phyloP scores from a whole-genome alignment of 2,113 vertebrate species.

The Phalacrocorax aristotelis region DNA sequence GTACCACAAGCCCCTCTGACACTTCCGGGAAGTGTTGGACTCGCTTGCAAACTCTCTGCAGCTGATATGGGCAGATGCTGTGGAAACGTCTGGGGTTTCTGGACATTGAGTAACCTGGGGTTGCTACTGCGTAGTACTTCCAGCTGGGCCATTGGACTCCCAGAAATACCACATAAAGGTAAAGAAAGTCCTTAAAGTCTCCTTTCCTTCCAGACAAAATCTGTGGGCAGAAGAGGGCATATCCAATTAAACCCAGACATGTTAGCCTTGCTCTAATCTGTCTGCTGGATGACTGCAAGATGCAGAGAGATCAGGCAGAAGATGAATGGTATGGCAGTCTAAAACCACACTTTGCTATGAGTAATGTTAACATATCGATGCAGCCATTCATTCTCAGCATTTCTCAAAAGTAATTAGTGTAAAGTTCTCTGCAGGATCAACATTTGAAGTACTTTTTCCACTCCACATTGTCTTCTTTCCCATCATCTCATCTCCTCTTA shows the following conservation, averaged over 20 bases:
- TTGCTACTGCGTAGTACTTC: neutral
- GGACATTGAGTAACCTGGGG: neutral
- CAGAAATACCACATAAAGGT: slow-evolving; percentile 2
- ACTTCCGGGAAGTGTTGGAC: neutral
- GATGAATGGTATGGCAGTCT: neutral
- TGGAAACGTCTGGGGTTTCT: neutral
- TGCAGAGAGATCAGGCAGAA: slow-evolving; percentile 19
- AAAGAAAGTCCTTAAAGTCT: neutral
- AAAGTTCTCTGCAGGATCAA: neutral
- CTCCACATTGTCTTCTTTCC: neutral
- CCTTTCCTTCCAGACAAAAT: slow-evolving; percentile 10
- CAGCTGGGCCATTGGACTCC: neutral
- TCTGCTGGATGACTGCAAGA: slow-evolving; percentile 28
- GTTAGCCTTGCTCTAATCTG: slow-evolving; percentile 2
- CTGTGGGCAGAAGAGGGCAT: slow-evolving; percentile 21
- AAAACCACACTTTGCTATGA: slow-evolving; percentile 21
- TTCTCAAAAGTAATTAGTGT: slow-evolving; percentile 24
- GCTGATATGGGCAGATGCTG: neutral
- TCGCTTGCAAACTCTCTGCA: neutral
- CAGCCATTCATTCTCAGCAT: slow-evolving; percentile 6
- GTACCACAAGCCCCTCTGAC: neutral
- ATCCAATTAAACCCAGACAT: neutral
- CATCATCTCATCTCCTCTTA: neutral
- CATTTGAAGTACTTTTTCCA: neutral
- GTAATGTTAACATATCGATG: slow-evolving; percentile 22